These are phyloP conservation scores for Zaprionus lineosus DNA, from an alignment of 2,888 invertebrate genomes.

Conservation along the genomic window DNA sequence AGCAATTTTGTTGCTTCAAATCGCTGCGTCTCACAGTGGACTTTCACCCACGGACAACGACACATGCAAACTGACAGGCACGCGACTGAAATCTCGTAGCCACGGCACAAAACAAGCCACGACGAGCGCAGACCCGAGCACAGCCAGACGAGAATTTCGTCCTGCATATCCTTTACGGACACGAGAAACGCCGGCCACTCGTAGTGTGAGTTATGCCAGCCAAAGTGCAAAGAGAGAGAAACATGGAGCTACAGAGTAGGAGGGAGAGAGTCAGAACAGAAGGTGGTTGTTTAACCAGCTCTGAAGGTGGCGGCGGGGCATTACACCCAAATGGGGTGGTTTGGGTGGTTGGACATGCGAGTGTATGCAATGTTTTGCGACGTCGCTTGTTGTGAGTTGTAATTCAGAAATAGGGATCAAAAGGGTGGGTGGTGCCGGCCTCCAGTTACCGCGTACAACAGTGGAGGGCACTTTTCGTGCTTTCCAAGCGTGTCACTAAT, in stretches of 20 bases:
- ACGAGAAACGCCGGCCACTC: conserved; percentile 19
- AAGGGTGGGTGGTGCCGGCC: conserved; percentile 39
- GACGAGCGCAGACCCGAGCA: conserved; percentile 50
- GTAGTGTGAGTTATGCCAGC: neutral
- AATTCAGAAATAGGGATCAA: conserved; percentile 32
- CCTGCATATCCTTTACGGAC: conserved; percentile 26
- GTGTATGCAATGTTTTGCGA: conserved; percentile 31
- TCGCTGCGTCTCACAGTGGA: conserved; percentile 28
- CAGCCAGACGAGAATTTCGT: conserved; percentile 29
- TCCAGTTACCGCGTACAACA: conserved; percentile 12
- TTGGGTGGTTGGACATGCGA: conserved; percentile 45
- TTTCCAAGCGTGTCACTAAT: conserved; percentile 6
- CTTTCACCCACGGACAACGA: conserved; percentile 68
- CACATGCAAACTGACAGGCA: conserved; percentile 59
- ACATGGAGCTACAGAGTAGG: neutral
- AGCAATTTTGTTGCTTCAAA: neutral
- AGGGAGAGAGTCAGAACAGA: conserved; percentile 33
- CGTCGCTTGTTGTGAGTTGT: conserved; percentile 51
- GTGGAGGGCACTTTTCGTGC: conserved; percentile 24
- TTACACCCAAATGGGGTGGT: conserved; percentile 40
- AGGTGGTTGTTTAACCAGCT: conserved; percentile 56
- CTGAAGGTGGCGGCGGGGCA: conserved; percentile 22
- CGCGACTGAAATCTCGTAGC: conserved; percentile 56
- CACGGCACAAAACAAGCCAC: conserved; percentile 62
- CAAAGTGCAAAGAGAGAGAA: neutral